A percentile compares a stretch with the other conserved stretches of the same genome.
Evolutionary conservation across 1,140 invertebrate genomes (phyloP).

Genomic region (Ditylenchus dipsaci): DNA sequence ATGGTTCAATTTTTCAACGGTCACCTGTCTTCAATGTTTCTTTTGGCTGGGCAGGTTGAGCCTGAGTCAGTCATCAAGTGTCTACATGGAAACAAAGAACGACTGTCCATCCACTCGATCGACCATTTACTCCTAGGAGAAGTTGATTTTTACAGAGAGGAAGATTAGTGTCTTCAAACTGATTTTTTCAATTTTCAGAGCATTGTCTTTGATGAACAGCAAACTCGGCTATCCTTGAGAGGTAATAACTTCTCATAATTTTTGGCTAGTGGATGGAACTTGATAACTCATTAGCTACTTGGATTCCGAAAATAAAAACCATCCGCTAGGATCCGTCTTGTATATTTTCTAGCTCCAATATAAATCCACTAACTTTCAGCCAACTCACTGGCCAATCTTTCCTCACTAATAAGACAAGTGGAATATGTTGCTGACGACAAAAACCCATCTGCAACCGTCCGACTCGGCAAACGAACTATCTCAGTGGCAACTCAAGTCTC

Average conservation of each 20-base stretch:
- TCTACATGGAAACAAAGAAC: slow-evolving; percentile 39
- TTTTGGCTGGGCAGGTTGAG: slow-evolving; percentile 48
- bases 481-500: slow-evolving; percentile 29
- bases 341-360: too few species aligned
- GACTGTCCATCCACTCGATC: slow-evolving; percentile 21
- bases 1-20: slow-evolving; percentile 57
- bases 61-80: slow-evolving; percentile 39
- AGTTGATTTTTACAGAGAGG: not conserved
- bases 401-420: slow-evolving; percentile 41
- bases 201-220: slow-evolving; percentile 22
- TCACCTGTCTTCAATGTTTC: slow-evolving; percentile 40
- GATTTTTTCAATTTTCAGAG: slow-evolving; percentile 18
- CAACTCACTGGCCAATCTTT: slow-evolving; percentile 33
- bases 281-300: too few species aligned
- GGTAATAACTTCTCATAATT: too few species aligned
- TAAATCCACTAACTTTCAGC: slow-evolving; percentile 8
- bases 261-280: too few species aligned
- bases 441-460: slow-evolving; percentile 19
- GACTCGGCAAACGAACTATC: slow-evolving; percentile 38
- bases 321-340: too few species aligned
- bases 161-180: not conserved
- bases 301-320: too few species aligned
- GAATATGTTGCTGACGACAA: slow-evolving; percentile 32
- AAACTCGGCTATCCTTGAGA: slow-evolving; percentile 24
- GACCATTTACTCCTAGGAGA: not conserved